Evolutionary conservation across 2,888 invertebrate species (phyloP).

Genomic region (Xanthorhoe designata): DNA sequence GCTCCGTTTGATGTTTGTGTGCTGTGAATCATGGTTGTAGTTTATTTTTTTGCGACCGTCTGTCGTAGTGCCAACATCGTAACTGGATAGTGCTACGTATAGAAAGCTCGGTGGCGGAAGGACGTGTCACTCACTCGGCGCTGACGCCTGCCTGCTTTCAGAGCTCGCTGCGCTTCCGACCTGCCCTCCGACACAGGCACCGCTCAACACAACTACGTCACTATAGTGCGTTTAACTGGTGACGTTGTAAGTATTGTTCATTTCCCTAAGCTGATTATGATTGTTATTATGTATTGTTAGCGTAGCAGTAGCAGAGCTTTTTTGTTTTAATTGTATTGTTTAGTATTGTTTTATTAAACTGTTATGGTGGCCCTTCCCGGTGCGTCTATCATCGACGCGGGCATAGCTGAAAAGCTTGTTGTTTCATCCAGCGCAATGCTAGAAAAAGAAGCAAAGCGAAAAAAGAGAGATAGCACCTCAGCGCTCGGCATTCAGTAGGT

Average conservation of each 20-base stretch:
- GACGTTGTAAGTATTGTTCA: constrained; percentile 14
- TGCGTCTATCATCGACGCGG: too few species aligned
- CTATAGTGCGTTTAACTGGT: constrained; percentile 26
- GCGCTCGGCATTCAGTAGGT: too few species aligned
- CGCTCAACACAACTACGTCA: constrained; percentile 56
- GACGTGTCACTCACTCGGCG: constrained; percentile 76
- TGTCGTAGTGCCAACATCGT: constrained; percentile 53
- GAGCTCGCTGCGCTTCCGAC: constrained; percentile 74
- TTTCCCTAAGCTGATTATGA: constrained; percentile 5
- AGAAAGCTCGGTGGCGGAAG: constrained; percentile 74
- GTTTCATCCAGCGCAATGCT: too few species aligned
- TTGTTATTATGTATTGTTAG: too few species aligned
- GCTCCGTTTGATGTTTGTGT: constrained; percentile 11
- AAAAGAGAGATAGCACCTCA: too few species aligned
- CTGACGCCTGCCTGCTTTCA: constrained; percentile 77
- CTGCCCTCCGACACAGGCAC: constrained; percentile 70
- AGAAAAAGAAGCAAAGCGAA: too few species aligned
- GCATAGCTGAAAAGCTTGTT: too few species aligned
- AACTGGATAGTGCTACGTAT: constrained; percentile 63
- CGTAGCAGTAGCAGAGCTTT: not conserved
- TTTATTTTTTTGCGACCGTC: constrained; percentile 49
- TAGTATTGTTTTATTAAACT: too few species aligned
- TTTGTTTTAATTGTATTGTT: not conserved
- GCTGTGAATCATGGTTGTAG: constrained; percentile 13
- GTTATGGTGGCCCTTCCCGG: too few species aligned